Percentiles rank a stretch among this genome's conserved stretches.
phyloP scores from a whole-genome alignment of 1,140 invertebrate species.

The Ips typographus region DNA sequence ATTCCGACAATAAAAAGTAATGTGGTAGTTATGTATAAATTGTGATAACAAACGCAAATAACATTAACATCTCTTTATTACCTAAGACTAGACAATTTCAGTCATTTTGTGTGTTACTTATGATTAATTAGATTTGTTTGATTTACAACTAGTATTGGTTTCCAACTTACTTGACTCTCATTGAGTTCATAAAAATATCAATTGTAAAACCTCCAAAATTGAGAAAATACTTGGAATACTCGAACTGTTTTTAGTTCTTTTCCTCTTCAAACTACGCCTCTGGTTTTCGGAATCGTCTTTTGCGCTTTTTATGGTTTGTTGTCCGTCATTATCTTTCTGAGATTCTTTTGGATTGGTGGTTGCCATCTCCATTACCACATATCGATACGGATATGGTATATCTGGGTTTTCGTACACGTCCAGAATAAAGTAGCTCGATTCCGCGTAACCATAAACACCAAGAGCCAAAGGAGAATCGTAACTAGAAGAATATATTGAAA shows the following conservation, averaged over 20 bases:
- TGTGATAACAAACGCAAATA: not conserved
- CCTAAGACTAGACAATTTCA: too few species aligned
- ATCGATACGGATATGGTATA: conserved; percentile 13
- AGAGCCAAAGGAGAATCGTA: conserved; percentile 17
- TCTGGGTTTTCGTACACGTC: conserved; percentile 21
- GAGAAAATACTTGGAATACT: conserved; percentile 18
- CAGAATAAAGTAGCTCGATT: conserved; percentile 12
- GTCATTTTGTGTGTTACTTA: too few species aligned
- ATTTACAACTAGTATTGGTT: not conserved
- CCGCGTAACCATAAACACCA: conserved; percentile 25
- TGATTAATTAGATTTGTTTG: too few species aligned
- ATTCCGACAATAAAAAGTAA: conserved; percentile 17
- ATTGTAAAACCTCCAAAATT: conserved; percentile 26
- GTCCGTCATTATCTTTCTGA: too few species aligned
- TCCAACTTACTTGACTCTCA: not conserved
- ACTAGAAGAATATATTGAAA: conserved; percentile 8
- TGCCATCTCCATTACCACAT: not conserved
- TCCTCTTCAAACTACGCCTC: conserved; percentile 9
- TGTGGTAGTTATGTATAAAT: not conserved
- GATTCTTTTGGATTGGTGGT: too few species aligned
- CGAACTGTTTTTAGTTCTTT: conserved; percentile 11
- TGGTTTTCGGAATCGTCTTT: too few species aligned
- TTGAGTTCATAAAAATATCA: conserved; percentile 23
- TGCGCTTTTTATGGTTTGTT: too few species aligned
- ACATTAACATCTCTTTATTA: too few species aligned